Percentiles rank a stretch among this genome's conserved stretches.
Conservation (phyloP, 2,113 vertebrate genomes). For the Pteruthius melanotis region DNA sequence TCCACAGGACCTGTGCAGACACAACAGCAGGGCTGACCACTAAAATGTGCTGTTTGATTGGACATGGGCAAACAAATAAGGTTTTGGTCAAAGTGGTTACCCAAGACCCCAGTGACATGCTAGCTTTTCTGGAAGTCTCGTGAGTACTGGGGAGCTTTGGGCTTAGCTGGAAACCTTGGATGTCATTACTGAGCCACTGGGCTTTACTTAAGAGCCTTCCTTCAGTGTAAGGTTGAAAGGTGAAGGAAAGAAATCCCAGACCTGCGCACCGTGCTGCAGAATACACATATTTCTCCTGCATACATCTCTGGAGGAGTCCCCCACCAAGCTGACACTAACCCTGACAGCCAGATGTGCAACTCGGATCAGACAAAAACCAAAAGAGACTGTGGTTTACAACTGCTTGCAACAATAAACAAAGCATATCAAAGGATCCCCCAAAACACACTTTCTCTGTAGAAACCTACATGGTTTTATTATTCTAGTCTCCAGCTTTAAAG, state of each 20-base stretch:
- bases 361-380: constrained; percentile 4
- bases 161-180: constrained; percentile 4
- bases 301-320: not conserved
- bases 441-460: constrained; percentile 31
- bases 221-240: constrained; percentile 24
- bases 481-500: constrained; percentile 50
- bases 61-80: constrained; percentile 1
- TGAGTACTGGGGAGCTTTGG: not conserved
- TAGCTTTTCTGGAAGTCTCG: not conserved
- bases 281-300: not conserved
- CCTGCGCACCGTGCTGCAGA: not conserved
- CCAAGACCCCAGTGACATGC: not conserved
- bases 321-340: not conserved
- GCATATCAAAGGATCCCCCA: constrained; percentile 4
- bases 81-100: not conserved
- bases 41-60: constrained; percentile 15
- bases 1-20: not conserved
- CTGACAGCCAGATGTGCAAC: constrained; percentile 17
- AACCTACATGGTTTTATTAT: constrained; percentile 51
- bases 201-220: not conserved
- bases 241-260: not conserved
- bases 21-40: not conserved
- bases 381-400: constrained; percentile 47
- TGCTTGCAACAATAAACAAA: constrained; percentile 50
- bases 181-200: not conserved